Percentiles rank a stretch among this genome's conserved stretches.
Conservation (phyloP, 2,797 vertebrate genomes). For the Spinus pinus region DNA sequence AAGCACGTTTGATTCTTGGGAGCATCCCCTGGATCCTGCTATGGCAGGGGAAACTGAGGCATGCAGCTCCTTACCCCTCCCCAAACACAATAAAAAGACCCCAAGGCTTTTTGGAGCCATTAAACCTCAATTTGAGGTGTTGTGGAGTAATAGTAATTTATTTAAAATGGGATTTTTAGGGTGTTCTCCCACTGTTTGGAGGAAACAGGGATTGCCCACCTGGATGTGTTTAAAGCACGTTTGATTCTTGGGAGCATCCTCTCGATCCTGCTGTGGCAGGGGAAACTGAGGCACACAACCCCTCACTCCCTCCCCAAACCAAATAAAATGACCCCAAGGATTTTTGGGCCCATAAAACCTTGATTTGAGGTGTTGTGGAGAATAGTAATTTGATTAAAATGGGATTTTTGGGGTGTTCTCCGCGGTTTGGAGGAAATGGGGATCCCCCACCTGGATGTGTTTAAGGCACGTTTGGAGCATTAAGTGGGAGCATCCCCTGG, state of each 20-base stretch:
- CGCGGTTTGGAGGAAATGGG: background rate
- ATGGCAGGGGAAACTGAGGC: no score
- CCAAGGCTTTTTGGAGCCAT: background rate
- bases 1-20: no score
- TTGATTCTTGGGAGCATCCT: background rate
- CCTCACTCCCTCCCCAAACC: no score
- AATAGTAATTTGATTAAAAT: accelerated
- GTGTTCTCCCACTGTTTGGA: no score
- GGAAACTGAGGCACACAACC: background rate
- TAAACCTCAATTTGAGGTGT: no score
- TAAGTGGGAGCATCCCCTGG: background rate
- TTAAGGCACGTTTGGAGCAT: background rate
- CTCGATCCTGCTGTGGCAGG: accelerated
- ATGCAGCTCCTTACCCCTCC: no score
- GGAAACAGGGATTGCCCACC: no score
- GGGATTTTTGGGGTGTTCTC: background rate
- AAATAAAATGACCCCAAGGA: accelerated
- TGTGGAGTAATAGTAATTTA: no score
- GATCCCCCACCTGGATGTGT: background rate
- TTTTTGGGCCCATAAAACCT: accelerated
- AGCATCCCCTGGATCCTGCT: no score
- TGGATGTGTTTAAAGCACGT: no score
- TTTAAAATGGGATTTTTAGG: no score
- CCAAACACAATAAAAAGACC: accelerated
- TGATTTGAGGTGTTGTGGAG: accelerated